A percentile compares a stretch with the other conserved stretches of the same genome.
Conservation (phyloP, 2,888 invertebrate species). For the Sericinus montela region DNA sequence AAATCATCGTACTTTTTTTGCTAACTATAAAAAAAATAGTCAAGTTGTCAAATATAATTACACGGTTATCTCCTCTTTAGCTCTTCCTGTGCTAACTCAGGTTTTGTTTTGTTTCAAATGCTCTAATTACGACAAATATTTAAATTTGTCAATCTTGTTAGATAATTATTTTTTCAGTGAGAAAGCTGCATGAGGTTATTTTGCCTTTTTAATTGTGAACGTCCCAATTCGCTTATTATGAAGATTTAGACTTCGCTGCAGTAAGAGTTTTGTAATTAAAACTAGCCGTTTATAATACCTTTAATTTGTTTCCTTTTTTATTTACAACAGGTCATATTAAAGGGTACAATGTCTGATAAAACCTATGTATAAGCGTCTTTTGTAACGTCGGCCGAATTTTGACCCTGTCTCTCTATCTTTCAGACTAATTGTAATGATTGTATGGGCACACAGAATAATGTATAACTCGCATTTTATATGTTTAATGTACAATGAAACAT, state of each 20-base stretch:
- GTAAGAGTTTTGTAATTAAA: background rate
- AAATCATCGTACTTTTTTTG: no score
- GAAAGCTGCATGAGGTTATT: conserved; percentile 30
- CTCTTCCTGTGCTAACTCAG: background rate
- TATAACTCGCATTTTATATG: background rate
- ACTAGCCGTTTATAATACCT: background rate
- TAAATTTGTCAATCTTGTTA: no score
- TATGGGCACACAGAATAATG: conserved; percentile 42
- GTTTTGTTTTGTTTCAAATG: conserved; percentile 12
- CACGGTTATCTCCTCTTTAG: conserved; percentile 7
- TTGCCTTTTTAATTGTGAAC: conserved; percentile 29
- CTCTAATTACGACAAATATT: background rate
- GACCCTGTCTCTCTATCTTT: conserved; percentile 47
- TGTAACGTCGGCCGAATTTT: conserved; percentile 56
- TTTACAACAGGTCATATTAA: background rate
- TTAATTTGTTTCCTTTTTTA: background rate
- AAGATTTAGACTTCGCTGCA: conserved; percentile 72
- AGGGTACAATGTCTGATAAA: conserved; percentile 19
- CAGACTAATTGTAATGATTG: conserved; percentile 17
- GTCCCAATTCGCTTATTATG: conserved; percentile 58
- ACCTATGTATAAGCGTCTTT: conserved; percentile 40
- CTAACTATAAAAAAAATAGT: no score
- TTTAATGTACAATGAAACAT: background rate
- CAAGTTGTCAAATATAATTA: no score
- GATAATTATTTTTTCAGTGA: background rate